Percentiles rank a stretch among this genome's conserved stretches.
These are phyloP conservation scores for Ennomos fuscantarius DNA, from an alignment of 2,888 invertebrate species.

Conservation along the genomic window DNA sequence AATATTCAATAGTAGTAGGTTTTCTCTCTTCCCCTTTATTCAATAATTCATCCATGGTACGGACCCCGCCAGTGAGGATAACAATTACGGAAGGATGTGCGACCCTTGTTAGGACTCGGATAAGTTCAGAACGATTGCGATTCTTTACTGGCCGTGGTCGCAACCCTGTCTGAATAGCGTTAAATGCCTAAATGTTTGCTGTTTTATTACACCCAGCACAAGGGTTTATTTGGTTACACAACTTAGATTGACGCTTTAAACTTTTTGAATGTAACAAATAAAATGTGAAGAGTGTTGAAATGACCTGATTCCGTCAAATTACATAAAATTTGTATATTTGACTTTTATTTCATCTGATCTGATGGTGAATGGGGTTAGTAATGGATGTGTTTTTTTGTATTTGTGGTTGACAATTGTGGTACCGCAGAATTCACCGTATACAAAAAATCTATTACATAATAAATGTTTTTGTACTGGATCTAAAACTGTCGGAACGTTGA, in stretches of 20 bases:
- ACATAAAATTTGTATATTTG: no score
- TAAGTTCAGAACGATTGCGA: slow-evolving; percentile 54
- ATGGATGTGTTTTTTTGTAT: no score
- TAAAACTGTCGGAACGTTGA: no score
- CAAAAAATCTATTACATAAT: no score
- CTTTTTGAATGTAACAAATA: background rate
- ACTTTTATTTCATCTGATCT: no score
- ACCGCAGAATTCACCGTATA: no score
- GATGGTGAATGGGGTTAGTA: no score
- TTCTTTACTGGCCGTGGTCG: slow-evolving; percentile 51
- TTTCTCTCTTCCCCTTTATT: slow-evolving; percentile 1
- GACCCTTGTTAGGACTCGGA: slow-evolving; percentile 50
- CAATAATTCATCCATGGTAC: slow-evolving; percentile 28
- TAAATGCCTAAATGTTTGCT: slow-evolving; percentile 17
- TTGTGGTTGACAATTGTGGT: no score
- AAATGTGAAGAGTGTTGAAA: no score
- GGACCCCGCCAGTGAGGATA: slow-evolving; percentile 49
- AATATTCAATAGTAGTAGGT: no score
- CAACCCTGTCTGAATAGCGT: slow-evolving; percentile 20
- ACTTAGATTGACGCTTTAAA: background rate
- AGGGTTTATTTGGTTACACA: slow-evolving; percentile 12
- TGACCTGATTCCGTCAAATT: no score
- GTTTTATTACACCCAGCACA: slow-evolving; percentile 21
- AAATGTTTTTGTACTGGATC: no score
- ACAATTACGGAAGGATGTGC: slow-evolving; percentile 55